A percentile compares a stretch with the other conserved stretches of the same genome.
Evolutionary conservation across 2,888 invertebrate genomes (phyloP).

Genomic region (Taphrorychus bicolor): DNA sequence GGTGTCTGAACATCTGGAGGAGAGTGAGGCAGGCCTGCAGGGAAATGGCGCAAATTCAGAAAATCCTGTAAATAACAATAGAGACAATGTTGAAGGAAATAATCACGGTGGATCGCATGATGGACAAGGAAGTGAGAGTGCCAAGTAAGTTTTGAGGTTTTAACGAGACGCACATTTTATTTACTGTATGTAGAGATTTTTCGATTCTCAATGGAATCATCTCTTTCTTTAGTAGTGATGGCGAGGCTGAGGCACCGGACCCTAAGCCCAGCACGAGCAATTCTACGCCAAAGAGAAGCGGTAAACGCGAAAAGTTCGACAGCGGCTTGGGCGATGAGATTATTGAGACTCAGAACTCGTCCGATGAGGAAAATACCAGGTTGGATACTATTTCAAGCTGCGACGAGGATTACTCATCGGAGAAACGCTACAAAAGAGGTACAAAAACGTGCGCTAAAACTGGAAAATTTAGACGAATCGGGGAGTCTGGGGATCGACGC

Average conservation of each 20-base stretch:
- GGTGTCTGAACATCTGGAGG: too few species aligned
- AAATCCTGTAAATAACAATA: too few species aligned
- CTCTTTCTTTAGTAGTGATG: constrained; percentile 4
- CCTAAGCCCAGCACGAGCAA: constrained; percentile 16
- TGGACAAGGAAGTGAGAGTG: too few species aligned
- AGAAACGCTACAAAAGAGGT: constrained; percentile 43
- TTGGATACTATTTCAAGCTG: constrained; percentile 35
- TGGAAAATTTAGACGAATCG: constrained; percentile 41
- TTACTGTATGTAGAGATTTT: too few species aligned
- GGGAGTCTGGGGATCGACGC: constrained; percentile 4
- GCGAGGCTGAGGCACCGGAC: neutral
- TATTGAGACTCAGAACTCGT: constrained; percentile 43
- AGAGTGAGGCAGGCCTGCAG: too few species aligned
- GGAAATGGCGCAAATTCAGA: too few species aligned
- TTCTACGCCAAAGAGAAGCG: constrained; percentile 27
- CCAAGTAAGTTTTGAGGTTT: too few species aligned
- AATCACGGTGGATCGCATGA: too few species aligned
- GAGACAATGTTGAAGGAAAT: too few species aligned
- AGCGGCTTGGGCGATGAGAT: constrained; percentile 67
- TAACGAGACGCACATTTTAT: too few species aligned
- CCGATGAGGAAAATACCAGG: constrained; percentile 42
- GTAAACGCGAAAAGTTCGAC: constrained; percentile 66
- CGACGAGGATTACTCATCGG: constrained; percentile 34
- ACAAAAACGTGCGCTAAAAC: constrained; percentile 14
- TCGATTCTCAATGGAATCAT: too few species aligned